Evolutionary conservation across 2,888 invertebrate genomes (phyloP), one percentile per base, ranked within the genome.

Genomic region (Cephus pulcher): DNA sequence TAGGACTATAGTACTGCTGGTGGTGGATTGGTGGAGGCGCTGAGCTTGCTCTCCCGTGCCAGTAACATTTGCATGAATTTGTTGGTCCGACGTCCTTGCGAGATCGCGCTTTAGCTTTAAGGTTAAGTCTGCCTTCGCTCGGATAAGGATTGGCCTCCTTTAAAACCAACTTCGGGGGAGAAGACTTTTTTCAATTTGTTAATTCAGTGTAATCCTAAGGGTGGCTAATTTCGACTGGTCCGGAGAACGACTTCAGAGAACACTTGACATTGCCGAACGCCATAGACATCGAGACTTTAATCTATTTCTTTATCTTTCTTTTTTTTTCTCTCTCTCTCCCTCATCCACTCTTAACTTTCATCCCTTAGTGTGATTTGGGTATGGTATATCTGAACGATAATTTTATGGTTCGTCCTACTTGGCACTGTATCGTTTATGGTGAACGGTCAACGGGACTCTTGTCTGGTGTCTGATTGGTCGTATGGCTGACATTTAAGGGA

Each of bases 111-210:
- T 79, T 79, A 76, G 76, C 69, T 79, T 74, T 76, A 76, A 74
- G 76, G 76, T 56, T 56, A 75, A n/a, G 75, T 12, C 30, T 11
- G 70, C n/a, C 34, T 12, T 34, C 33, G n/a, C 2, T 56, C 23
- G 76, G 70, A 9, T 30, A 23, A 40, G 37, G 75, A 82, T 76
- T 81, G 82, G 80, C 77, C 81, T 82, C 81, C 87, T 88, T 89
- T 86, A 87, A 85, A 84, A 83, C 78, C 77, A 76, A 78, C 81
- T 77, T 23, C 75, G 80, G 82, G 84, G 84, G 84, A 80, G 79
- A 83, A 82, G 85, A 84, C 85, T 88, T 89, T 87, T 90, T 89
- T 90, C 89, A 90, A 90, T 90, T 90, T 90, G 88, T 90, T 90
- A 90, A 90, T 90, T 90, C 89, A 86, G 84, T 85, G 87, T 88